Conservation (phyloP, 2,888 invertebrate species). For the Caenorhabditis sinica region DNA sequence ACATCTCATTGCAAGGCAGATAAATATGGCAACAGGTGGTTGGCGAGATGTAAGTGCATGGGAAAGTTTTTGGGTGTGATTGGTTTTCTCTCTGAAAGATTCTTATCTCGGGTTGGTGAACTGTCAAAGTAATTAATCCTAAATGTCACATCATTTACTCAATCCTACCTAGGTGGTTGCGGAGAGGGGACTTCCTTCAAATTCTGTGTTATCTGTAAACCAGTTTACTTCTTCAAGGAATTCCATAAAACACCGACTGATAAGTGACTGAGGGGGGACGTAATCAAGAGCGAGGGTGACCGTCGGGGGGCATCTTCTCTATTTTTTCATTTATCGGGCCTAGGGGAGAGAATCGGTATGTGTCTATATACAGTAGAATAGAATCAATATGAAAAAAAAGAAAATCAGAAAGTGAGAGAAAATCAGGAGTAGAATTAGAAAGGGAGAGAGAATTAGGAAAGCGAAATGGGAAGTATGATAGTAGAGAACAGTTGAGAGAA, state of each 20-base stretch:
- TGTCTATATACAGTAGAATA: conserved; percentile 27
- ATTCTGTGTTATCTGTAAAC: conserved; percentile 9
- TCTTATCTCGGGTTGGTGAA: conserved; percentile 18
- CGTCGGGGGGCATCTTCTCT: conserved; percentile 21
- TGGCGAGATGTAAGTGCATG: neutral
- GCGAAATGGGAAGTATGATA: conserved; percentile 39
- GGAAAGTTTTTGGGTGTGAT: conserved; percentile 39
- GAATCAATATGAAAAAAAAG: conserved; percentile 43
- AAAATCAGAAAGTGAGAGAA: conserved; percentile 39
- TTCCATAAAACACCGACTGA: conserved; percentile 54
- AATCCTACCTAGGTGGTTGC: conserved; percentile 29
- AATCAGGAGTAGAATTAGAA: conserved; percentile 44
- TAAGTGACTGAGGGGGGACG: conserved; percentile 28
- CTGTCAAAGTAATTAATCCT: conserved; percentile 40
- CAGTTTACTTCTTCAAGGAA: conserved; percentile 33
- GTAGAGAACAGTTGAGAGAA: conserved; percentile 27
- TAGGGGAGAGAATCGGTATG: conserved; percentile 35
- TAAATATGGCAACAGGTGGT: conserved; percentile 4
- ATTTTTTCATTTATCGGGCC: conserved; percentile 14
- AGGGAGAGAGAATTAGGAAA: conserved; percentile 12
- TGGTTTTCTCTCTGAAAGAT: conserved; percentile 22
- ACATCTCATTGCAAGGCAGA: neutral
- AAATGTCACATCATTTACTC: conserved; percentile 53
- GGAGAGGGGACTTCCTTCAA: neutral
- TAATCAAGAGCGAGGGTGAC: conserved; percentile 38